Conservation (phyloP, 2,113 vertebrate genomes). For the Cinclus mexicanus region DNA sequence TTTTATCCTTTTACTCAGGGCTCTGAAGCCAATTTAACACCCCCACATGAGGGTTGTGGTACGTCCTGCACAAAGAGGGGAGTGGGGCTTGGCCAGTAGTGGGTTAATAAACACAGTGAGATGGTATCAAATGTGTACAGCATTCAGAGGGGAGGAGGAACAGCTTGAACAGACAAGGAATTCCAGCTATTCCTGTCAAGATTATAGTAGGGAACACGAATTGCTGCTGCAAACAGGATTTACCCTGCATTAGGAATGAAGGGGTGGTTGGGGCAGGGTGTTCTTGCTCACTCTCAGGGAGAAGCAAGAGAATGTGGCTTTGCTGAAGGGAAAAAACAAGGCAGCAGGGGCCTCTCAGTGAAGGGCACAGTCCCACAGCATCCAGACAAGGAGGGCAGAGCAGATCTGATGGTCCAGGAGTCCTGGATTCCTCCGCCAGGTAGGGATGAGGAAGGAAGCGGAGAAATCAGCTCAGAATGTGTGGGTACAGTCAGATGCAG, state of each 20-base stretch:
- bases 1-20: neutral
- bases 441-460: neutral
- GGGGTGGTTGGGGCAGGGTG: neutral
- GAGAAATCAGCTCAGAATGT: neutral
- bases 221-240: neutral
- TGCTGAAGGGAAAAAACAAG: neutral
- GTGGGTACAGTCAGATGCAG: neutral
- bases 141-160: neutral
- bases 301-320: neutral
- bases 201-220: neutral
- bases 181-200: conserved; percentile 11
- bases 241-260: neutral
- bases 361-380: neutral
- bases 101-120: neutral
- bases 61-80: neutral
- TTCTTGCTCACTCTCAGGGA: neutral
- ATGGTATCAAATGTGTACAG: neutral
- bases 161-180: neutral
- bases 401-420: neutral
- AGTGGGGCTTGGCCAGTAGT: neutral
- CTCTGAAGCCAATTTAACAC: neutral
- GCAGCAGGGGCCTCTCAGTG: neutral
- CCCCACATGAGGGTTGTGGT: neutral
- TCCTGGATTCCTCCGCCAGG: neutral
- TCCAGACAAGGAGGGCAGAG: neutral